Evolutionary conservation across 2,888 invertebrate genomes (phyloP).

Genomic region (Tetragnatha montana): DNA sequence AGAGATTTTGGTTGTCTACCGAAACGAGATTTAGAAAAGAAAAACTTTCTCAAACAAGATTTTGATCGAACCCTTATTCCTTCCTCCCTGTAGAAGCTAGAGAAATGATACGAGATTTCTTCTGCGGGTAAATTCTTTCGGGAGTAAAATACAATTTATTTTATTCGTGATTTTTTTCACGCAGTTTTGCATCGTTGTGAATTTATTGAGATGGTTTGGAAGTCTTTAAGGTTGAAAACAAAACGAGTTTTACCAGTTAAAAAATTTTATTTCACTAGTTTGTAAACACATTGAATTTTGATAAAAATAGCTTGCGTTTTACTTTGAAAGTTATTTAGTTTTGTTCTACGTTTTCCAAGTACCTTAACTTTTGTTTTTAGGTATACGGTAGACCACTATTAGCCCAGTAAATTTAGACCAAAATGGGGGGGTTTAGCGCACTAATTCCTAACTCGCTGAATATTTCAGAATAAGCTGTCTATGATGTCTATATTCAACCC

Average conservation of each 20-base stretch:
- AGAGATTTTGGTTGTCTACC: slow-evolving; percentile 1
- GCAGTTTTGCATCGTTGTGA: not conserved
- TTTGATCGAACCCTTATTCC: slow-evolving; percentile 38
- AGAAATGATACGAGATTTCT: slow-evolving; percentile 28
- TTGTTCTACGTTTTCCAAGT: too few relatives aligned
- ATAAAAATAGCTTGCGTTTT: too few relatives aligned
- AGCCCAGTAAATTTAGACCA: too few relatives aligned
- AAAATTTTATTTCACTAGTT: not conserved
- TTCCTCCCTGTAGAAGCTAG: not conserved
- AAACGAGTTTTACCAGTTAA: not conserved
- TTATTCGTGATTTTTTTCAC: not conserved
- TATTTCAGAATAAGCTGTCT: too few relatives aligned
- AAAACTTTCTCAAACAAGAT: slow-evolving; percentile 21
- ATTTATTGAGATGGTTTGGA: not conserved
- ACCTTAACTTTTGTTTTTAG: too few relatives aligned
- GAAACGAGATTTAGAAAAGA: slow-evolving; percentile 20
- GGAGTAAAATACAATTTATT: slow-evolving; percentile 14
- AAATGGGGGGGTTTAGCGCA: too few relatives aligned
- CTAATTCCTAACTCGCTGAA: too few relatives aligned
- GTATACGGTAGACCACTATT: too few relatives aligned
- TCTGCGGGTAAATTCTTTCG: slow-evolving; percentile 21
- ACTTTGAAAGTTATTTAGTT: too few relatives aligned
- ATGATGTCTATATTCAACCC: too few relatives aligned
- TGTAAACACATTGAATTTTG: too few relatives aligned
- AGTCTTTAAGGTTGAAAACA: not conserved